phyloP scores from a whole-genome alignment of 2,888 invertebrate genomes.

The Endotricha flammealis region DNA sequence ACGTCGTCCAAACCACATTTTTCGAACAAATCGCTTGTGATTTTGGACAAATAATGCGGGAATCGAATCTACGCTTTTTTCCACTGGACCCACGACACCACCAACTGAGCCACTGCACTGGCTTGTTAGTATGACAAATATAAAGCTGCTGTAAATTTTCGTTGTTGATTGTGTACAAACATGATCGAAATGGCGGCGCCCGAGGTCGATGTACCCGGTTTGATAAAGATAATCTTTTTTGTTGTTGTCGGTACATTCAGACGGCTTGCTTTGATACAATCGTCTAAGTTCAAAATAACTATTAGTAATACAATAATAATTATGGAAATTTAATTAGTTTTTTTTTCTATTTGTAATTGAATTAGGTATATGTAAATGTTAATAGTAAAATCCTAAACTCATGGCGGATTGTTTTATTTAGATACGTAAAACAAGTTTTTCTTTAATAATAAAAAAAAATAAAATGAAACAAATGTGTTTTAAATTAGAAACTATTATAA shows the following conservation, averaged over 20 bases:
- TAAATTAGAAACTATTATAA: no score
- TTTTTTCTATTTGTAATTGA: constrained; percentile 3
- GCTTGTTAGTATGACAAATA: background rate
- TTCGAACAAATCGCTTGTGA: no score
- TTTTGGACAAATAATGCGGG: no score
- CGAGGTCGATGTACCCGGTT: constrained; percentile 7
- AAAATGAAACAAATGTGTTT: no score
- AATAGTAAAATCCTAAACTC: no score
- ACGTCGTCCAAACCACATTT: no score
- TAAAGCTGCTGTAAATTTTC: background rate
- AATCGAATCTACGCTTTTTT: no score
- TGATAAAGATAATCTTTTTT: constrained; percentile 8
- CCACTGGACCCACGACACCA: no score
- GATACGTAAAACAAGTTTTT: no score
- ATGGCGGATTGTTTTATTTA: no score
- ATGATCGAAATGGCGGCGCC: constrained; percentile 2
- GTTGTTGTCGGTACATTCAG: constrained; percentile 1
- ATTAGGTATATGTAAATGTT: background rate
- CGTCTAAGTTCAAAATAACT: constrained; percentile 6
- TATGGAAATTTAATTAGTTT: constrained; percentile 5
- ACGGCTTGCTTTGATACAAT: constrained; percentile 3
- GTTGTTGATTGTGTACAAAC: background rate
- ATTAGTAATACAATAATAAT: constrained; percentile 9
- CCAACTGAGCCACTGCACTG: no score
- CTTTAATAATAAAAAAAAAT: no score